Base-by-base conservation (phyloP, 2,797 vertebrate species). In the Semaprochilodus insignis region DNA sequence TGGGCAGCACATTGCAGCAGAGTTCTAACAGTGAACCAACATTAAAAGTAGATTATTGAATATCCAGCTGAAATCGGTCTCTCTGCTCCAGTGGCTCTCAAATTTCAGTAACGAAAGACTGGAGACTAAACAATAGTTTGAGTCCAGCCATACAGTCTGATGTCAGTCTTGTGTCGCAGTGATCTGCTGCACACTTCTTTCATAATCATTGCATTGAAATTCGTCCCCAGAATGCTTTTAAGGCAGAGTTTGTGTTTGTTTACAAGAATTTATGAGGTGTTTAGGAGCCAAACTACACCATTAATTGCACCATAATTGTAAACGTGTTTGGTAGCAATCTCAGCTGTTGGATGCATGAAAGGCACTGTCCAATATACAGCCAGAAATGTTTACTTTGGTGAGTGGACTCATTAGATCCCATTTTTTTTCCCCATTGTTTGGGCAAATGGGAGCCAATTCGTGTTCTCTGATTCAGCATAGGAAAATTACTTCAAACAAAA, bases 191-290 rank as follows among this genome's bases (percentile, higher is more conserved):
- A 60, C 77, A 27, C 4, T 80, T 83, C 21, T 40, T 77, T 40
- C 59, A 85, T 59, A 65, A 23, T 63, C 65, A 54, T 52, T n/a
- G 74, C 21, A 62, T 55, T 73, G 23, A 69, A 77, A 65, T 81
- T 78, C 44, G 17, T 70, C 36, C 63, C 34, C 4, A 31, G 62
- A 31, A 31, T 25, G 34, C 11, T 80, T 76, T 82, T 55, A 85
- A 70, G 80, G 59, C 48, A 10, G 31, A 23, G 73, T 78, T 59
- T 75, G 59, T 81, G 51, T 74, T 78, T 81, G 67, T 77, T 77
- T 78, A 52, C 48, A 44, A 36, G 51, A 81, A 85, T 87, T 87
- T 83, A 83, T 81, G 75, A 60, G 31, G 81, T 87, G 83, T 80
- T 77, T 63, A 76, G 78, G 44, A 87, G 82, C 78, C 74, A 75